Conservation (phyloP, 2,888 invertebrate genomes). For the Pseudococcus viburni region DNA sequence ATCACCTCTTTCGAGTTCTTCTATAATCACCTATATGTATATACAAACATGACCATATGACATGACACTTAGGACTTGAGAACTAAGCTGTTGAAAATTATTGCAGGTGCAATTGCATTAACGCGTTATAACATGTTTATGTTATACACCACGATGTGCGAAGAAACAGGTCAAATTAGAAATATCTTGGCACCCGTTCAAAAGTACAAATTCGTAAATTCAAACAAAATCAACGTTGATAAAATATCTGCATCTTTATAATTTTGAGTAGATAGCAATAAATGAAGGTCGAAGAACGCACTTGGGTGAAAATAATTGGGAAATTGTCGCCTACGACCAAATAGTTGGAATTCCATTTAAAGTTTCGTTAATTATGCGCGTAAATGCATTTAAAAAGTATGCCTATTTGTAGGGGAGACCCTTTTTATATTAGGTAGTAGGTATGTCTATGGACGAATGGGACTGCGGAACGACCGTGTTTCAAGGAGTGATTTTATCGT, state of each 20-base stretch:
- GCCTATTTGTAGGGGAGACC: not conserved
- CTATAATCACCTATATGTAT: constrained; percentile 7
- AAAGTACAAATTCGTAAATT: constrained; percentile 16
- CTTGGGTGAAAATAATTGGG: constrained; percentile 11
- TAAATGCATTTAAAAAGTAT: not conserved
- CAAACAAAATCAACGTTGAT: constrained; percentile 16
- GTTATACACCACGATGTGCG: not conserved
- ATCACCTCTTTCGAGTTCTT: constrained; percentile 67
- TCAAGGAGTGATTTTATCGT: constrained; percentile 18
- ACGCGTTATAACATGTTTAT: constrained; percentile 43
- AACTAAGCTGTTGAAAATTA: constrained; percentile 1
- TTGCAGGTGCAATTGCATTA: constrained; percentile 50
- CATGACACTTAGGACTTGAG: not conserved
- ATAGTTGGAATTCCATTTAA: not conserved
- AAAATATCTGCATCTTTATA: constrained; percentile 14
- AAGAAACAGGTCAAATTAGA: constrained; percentile 53
- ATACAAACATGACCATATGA: not conserved
- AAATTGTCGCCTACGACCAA: not conserved
- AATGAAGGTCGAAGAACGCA: not conserved
- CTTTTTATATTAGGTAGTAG: too few relatives aligned
- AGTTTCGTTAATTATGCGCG: not conserved
- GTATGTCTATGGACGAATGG: too few relatives aligned
- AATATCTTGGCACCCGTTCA: constrained; percentile 17
- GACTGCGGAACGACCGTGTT: not conserved
- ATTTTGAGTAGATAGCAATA: not conserved